Percentiles rank a stretch among this genome's conserved stretches.
Evolutionary conservation across 2,113 vertebrate genomes (phyloP).

Genomic region (Phrynocephalus versicolor): DNA sequence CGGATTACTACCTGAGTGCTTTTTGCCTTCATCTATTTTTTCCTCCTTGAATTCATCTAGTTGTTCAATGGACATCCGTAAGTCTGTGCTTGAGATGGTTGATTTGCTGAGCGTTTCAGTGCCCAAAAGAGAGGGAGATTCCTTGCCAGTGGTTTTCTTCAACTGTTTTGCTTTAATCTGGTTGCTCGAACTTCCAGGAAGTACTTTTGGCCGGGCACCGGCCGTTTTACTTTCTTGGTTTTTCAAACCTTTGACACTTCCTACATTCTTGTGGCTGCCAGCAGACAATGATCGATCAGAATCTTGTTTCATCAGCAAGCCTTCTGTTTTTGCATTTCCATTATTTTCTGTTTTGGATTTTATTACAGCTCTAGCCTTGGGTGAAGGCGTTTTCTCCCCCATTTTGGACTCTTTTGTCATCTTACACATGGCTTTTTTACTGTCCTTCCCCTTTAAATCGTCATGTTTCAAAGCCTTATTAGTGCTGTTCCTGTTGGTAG

Average conservation of each 20-base stretch:
- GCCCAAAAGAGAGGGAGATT: constrained; percentile 62
- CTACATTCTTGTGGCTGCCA: constrained; percentile 74
- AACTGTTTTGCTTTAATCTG: constrained; percentile 76
- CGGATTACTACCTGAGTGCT: constrained; percentile 55
- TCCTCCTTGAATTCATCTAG: constrained; percentile 66
- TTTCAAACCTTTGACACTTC: constrained; percentile 71
- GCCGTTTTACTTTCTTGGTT: constrained; percentile 79
- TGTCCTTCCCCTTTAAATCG: constrained; percentile 80
- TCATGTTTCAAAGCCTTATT: constrained; percentile 81
- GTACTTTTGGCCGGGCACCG: constrained; percentile 86
- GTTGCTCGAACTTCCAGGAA: constrained; percentile 66
- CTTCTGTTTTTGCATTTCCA: constrained; percentile 73
- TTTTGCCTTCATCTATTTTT: constrained; percentile 66
- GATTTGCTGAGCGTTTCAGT: constrained; percentile 63
- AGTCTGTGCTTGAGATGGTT: constrained; percentile 63
- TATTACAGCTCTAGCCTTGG: constrained; percentile 82
- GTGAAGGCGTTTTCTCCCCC: constrained; percentile 72
- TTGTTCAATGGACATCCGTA: constrained; percentile 44
- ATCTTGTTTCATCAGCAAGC: constrained; percentile 70
- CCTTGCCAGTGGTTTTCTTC: constrained; percentile 75
- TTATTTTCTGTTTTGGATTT: constrained; percentile 78
- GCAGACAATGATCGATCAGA: constrained; percentile 65
- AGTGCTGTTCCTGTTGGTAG: constrained; percentile 72
- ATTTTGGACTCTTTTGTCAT: constrained; percentile 77
- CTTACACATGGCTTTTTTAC: constrained; percentile 75